Evolutionary conservation across 2,113 vertebrate genomes (phyloP), one percentile per base, ranked within the genome.

Genomic region (Phalacrocorax brasilianus): DNA sequence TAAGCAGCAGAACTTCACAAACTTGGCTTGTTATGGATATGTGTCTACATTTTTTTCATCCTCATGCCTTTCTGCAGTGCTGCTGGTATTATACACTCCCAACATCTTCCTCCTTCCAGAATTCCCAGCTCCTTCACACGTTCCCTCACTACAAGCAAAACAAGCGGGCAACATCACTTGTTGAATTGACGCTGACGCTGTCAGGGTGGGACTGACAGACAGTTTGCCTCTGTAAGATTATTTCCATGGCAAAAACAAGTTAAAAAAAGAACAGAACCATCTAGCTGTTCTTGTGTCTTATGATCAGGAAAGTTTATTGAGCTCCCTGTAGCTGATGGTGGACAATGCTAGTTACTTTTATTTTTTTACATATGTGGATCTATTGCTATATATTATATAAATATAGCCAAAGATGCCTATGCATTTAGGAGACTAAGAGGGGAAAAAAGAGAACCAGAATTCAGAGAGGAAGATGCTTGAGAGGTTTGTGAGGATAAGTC

Each of bases 301-400:
- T 32, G 38, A 76, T 87, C 53, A 70, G 45, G 42, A 18, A 19
- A 21, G 38, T 40, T 52, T 32, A 23, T 35, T 5, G n/a, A 38
- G 19, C 18, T 8, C 13, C 17, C 27, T 0, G 0, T 15, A 62
- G 53, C 53, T 38, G 35, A 14, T 1, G 15, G 44, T 5, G 67
- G n/a, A 3, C 4, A 14, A 10, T 3, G 2, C 5, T 24, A 5
- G 4, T 12, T 56, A 52, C 18, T 68, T 42, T 59, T 27, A 2
- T 24, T 42, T 30, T 71, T 85, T 70, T 14, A 15, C 14, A 0
- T 4, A 9, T 5, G 3, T 63, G 62, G 12, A 28, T 87, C 23
- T 67, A 42, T 24, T 61, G 68, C 50, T 65, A 0, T 47, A 4
- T 21, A 11, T 58, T 92, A 47, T 58, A 8, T 53, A 73, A 92